Conservation (phyloP, 2,888 invertebrate species). For the Icerya purchasi region DNA sequence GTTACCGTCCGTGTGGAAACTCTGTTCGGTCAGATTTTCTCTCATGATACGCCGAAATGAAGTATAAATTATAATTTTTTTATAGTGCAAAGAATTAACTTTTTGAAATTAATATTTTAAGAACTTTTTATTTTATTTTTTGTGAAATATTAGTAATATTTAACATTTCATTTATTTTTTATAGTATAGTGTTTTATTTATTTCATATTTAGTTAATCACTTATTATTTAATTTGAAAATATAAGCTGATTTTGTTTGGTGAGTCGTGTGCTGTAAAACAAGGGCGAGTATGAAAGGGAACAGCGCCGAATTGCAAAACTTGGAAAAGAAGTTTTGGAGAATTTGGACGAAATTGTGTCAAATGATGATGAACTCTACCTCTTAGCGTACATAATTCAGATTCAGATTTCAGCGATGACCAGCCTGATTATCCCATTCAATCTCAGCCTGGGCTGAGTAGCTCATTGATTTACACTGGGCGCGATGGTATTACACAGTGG, state of each 20-base stretch:
- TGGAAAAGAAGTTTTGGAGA: neutral
- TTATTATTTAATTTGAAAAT: neutral
- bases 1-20: neutral
- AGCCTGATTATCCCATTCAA: neutral
- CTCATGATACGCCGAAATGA: neutral
- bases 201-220: neutral
- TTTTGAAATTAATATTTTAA: neutral
- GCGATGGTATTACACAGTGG: constrained; percentile 6
- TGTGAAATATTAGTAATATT: neutral
- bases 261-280: neutral
- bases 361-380: neutral
- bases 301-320: neutral
- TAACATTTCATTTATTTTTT: neutral
- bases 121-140: neutral
- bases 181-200: neutral
- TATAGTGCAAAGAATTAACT: neutral
- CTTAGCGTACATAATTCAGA: neutral
- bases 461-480: constrained; percentile 2
- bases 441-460: neutral
- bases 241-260: neutral
- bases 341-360: neutral
- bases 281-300: too few relatives aligned
- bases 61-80: neutral
- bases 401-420: neutral
- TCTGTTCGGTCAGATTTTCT: neutral